phyloP scores from a whole-genome alignment of 2,888 invertebrate genomes.

The Oscheius myriophilus region DNA sequence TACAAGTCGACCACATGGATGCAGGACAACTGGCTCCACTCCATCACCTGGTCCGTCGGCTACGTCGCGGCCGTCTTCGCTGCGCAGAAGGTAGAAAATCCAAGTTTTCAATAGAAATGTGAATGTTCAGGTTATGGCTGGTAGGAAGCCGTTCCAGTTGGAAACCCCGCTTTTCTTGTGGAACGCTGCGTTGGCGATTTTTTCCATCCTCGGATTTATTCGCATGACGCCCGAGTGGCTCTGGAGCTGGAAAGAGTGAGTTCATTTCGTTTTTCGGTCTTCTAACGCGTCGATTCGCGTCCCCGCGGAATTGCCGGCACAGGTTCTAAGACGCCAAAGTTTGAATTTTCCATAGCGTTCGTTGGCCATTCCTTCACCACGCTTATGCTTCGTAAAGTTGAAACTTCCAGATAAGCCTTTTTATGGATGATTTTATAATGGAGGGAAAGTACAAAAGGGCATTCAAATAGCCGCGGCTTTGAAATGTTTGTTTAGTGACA shows the following conservation, averaged over 20 bases:
- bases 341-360: no score
- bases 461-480: no score
- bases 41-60: constrained; percentile 77
- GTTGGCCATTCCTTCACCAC: no score
- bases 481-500: no score
- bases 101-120: neutral
- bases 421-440: no score
- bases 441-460: no score
- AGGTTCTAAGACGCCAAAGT: no score
- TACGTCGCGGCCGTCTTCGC: constrained; percentile 94
- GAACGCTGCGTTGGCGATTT: constrained; percentile 90
- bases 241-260: constrained; percentile 49
- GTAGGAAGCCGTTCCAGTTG: constrained; percentile 87
- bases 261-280: constrained; percentile 1
- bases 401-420: no score
- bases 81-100: constrained; percentile 80
- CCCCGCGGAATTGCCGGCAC: no score
- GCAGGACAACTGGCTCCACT: constrained; percentile 85
- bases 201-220: constrained; percentile 83
- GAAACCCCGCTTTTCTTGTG: constrained; percentile 86
- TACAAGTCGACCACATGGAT: constrained; percentile 84
- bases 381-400: no score
- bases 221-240: constrained; percentile 90
- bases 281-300: no score
- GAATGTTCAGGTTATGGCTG: constrained; percentile 80